Percentiles rank a stretch among this genome's conserved stretches.
These are phyloP conservation scores for Diacarnus erythraeanus DNA, from an alignment of 37 sponge, comb jelly and placozoan genomes.

Conservation along the genomic window DNA sequence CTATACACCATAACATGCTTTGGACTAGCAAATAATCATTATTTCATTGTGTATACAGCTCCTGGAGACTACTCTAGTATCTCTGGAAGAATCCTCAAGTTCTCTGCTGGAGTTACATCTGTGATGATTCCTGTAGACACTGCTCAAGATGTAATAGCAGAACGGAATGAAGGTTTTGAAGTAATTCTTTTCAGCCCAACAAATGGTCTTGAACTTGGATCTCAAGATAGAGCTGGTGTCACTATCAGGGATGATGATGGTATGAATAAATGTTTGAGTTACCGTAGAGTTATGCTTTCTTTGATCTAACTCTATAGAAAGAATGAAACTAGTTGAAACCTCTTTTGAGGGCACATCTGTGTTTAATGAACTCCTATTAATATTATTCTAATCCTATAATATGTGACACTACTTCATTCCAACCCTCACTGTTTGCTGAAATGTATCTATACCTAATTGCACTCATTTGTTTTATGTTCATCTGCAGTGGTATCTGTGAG, in stretches of 20 bases:
- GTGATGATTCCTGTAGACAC: not conserved
- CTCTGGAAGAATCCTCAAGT: not conserved
- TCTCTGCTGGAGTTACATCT: slow-evolving; percentile 6
- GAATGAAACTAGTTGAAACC: not conserved
- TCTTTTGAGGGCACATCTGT: not conserved
- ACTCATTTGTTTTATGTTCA: not conserved
- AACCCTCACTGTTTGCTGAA: not conserved
- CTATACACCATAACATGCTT: too few species aligned
- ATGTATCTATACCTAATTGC: not conserved
- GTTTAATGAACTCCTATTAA: too few species aligned
- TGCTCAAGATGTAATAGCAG: slow-evolving; percentile 32
- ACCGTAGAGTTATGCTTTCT: not conserved
- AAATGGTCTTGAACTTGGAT: not conserved
- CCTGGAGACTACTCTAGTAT: not conserved
- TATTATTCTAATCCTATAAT: too few species aligned
- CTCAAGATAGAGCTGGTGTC: slow-evolving; percentile 5
- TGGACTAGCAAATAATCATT: too few species aligned
- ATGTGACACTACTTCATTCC: not conserved
- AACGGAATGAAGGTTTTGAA: slow-evolving; percentile 30
- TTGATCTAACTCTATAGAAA: too few species aligned
- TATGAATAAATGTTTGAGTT: not conserved
- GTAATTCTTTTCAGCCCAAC: slow-evolving; percentile 7
- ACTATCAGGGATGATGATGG: slow-evolving; percentile 44
- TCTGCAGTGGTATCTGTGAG: slow-evolving; percentile 7
- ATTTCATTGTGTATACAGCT: not conserved